Evolutionary conservation across 1,140 invertebrate species (phyloP).

Genomic region (Laupala kohalensis): DNA sequence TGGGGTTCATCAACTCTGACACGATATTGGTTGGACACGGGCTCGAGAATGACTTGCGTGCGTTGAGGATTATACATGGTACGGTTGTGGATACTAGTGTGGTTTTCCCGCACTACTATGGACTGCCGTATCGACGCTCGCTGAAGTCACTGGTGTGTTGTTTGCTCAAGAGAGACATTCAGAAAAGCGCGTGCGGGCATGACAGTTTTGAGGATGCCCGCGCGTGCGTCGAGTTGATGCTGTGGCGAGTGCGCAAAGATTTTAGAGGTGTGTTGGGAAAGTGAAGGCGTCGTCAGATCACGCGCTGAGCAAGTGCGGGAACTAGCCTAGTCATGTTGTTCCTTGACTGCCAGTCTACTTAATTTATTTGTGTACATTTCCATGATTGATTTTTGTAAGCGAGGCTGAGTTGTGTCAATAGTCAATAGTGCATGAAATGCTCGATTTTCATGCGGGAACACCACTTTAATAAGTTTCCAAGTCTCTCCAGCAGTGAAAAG

Average conservation of each 20-base stretch:
- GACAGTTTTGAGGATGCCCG: slow-evolving; percentile 80
- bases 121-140: slow-evolving; percentile 62
- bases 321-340: neutral
- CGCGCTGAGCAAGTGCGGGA: neutral
- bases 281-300: neutral
- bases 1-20: slow-evolving; percentile 60
- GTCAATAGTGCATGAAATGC: too few species aligned
- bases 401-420: too few species aligned
- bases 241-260: slow-evolving; percentile 53
- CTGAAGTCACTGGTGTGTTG: slow-evolving; percentile 58
- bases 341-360: neutral
- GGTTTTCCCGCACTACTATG: slow-evolving; percentile 67
- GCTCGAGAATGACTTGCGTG: slow-evolving; percentile 83
- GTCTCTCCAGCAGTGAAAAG: neutral
- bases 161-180: slow-evolving; percentile 62
- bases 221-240: slow-evolving; percentile 69
- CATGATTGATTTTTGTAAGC: too few species aligned
- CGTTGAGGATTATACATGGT: slow-evolving; percentile 68
- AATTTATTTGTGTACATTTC: neutral
- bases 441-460: too few species aligned
- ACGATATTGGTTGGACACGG: slow-evolving; percentile 90
- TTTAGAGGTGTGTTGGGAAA: slow-evolving; percentile 17
- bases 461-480: too few species aligned
- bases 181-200: slow-evolving; percentile 54
- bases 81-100: slow-evolving; percentile 79